Base-by-base conservation (phyloP, 2,113 vertebrate genomes). In the Corapipo altera region DNA sequence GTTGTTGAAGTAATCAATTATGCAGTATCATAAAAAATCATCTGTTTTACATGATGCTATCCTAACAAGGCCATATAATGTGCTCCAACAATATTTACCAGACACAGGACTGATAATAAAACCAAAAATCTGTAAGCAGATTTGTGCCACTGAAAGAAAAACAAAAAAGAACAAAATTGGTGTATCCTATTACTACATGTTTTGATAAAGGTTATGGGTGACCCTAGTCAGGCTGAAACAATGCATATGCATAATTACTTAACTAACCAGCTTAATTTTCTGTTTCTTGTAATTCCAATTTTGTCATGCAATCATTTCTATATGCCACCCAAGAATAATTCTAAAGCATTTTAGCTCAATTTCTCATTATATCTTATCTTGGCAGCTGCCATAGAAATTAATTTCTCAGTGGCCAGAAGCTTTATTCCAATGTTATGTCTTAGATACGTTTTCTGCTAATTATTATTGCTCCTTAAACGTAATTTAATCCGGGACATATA, bases 301-400 rank as follows among this genome's bases (percentile, higher is more conserved):
- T 81, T 89, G 51, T 59, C 61, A 59, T 3, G 1, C 39, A 74
- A 35, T 67, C 48, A 35, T 87, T 87, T 78, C 72, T 86, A n/a
- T 70, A 30, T 87, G 21, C 30, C 61, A 88, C 21, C 48, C 48
- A 91, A 87, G 35, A 35, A 55, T 39, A 91, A 81, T 89, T 91
- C 30, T 67, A 78, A 92, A 91, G 39, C 10, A 77, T 89, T 80
- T 91, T 74, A 84, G 2, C 27, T 86, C 35, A 8, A 77, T 89
- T 87, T 91, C 51, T 71, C 21, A 39, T 82, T 21, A 19, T 89
- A 32, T 89, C 49, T 88, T 88, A 52, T 65, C 46, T 92, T 84
- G 66, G 52, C 94, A 85, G 76, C 57, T 78, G 19, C 57, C 16
- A 30, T 82, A 58, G 48, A 96, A 92, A 87, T 93, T 93, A 77